Evolutionary conservation across 1,140 invertebrate genomes (phyloP), one percentile per base, ranked within the genome.

Genomic region (Ylistrum balloti): DNA sequence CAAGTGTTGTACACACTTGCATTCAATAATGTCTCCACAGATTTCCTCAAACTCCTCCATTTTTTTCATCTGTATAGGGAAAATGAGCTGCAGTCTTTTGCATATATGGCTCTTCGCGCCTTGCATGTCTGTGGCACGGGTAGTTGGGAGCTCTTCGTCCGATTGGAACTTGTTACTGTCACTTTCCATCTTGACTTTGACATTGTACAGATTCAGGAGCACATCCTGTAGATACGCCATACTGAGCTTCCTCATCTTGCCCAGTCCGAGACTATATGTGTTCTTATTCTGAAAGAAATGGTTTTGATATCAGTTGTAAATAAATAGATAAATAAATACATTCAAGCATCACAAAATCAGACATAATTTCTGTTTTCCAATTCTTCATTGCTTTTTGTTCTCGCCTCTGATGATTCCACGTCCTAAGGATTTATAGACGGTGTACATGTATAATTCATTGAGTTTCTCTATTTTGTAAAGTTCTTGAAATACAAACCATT

Each of bases 201-300:
- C 90, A 48, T 93, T 93, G 89, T 93, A 91, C 17, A 93, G 88
- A 88, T 93, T 93, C 17, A 89, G 87, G 13, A 93, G 87, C 0
- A 88, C 74, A n/a, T 91, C 90, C 38, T 93, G 92, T 28, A 93
- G 87, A 85, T 89, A 91, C 22, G 92, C 93, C 89, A 93, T 35
- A 17, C 86, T 89, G 33, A 92, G 90, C 45, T 92, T 91, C 85
- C 91, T 89, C 22, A 93, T 87, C 28, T 91, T 93, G 33, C 91
- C 92, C 20, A 92, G 86, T 20, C 93, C 91, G 17, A 93, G 45
- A 86, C 88, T 74, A 74, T 88, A 91, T 15, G 86, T 86, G 33
- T 48, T 87, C 85, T 90, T 90, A 45, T 33, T 86, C 92, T 90
- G 88, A 22, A 34, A 87, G 15, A 33, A 48, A 41, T 5, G 86